Base-by-base conservation (phyloP, 2,888 invertebrate genomes). In the Cactoblastis cactorum region DNA sequence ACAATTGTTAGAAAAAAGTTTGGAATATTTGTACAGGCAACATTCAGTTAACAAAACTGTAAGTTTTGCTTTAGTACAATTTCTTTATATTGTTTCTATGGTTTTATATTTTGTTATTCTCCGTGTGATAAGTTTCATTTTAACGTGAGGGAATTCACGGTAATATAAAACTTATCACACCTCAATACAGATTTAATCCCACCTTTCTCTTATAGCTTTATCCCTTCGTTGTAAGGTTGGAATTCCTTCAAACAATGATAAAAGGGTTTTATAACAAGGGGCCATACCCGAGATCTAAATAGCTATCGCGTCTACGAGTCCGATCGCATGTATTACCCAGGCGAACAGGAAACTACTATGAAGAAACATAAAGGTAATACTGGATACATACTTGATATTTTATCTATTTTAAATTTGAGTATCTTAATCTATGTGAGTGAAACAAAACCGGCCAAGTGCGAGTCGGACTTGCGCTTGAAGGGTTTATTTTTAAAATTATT, bases 211-310 rank as follows among this genome's bases (percentile, higher is more conserved):
- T 8, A 2, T 14, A n/a, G n/a, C 2, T 19, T 34, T 12, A 34
- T 1, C 19, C 1, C 24, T 11, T 37, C 0, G 15, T 0, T 0
- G 11, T 28, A 32, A 28, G 15, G 17, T 11, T 38, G 12, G 11
- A 24, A 28, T 22, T 38, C 24, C 17, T 37, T 6, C n/a, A 15
- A 24, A 35, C 0, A 12, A 1, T 9, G 11, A 12, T 17, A 17
- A 17, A 15, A 11, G 9, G 15, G 41, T 2, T 18, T 0, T 18
- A 11, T 32, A 0, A 11, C 19, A 22, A 28, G 33, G 64, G 69
- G 69, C 70, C 63, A 63, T 63, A 63, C 62, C 67, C 61, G 63
- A 81, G 83, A 83, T 83, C 83, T 83, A 80, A 83, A 84, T 81
- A 70, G 83, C 67, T 69, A 73, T 67, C 64, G 59, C 69, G 79